These are phyloP conservation scores for Pristionchus maxplancki DNA, from an alignment of 2,888 invertebrate genomes.

Conservation along the genomic window DNA sequence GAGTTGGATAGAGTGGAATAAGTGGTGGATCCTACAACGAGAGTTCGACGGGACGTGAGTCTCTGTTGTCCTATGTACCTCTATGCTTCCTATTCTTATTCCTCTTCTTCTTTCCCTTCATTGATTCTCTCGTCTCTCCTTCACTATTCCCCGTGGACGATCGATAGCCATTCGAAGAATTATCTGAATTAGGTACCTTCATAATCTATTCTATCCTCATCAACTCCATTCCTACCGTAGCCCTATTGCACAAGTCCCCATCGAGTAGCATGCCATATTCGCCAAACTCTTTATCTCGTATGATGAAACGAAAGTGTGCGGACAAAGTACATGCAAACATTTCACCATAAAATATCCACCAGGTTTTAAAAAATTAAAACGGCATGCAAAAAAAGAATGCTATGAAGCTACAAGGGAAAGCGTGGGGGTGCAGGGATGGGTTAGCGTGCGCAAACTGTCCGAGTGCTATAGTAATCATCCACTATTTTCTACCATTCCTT, in stretches of 20 bases:
- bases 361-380: neutral
- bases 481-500: neutral
- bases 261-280: neutral
- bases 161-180: neutral
- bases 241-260: neutral
- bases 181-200: neutral
- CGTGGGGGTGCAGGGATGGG: neutral
- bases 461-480: neutral
- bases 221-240: neutral
- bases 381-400: neutral
- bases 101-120: constrained; percentile 15
- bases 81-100: neutral
- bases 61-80: neutral
- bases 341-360: neutral
- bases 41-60: neutral
- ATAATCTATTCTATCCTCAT: neutral
- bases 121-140: neutral
- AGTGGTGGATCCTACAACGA: neutral
- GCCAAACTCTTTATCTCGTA: constrained; percentile 8
- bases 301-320: neutral
- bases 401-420: neutral
- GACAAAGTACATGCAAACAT: constrained; percentile 4
- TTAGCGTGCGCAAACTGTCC: neutral
- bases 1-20: neutral
- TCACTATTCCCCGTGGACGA: constrained; percentile 1